These are phyloP conservation scores for Lobophora halterata DNA, from an alignment of 2,888 invertebrate genomes.

Conservation along the genomic window DNA sequence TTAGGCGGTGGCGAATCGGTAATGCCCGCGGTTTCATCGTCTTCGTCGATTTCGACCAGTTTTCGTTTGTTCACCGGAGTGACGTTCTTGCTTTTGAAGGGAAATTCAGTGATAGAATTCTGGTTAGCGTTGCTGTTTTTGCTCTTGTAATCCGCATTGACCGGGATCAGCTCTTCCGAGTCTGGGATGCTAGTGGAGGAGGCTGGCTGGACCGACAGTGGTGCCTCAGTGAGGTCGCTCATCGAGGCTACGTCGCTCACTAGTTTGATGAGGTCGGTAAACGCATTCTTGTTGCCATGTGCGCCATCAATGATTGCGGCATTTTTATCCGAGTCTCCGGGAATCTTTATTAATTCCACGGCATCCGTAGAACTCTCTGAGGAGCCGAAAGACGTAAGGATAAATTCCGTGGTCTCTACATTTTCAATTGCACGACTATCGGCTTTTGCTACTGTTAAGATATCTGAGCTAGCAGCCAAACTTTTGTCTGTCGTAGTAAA, in stretches of 20 bases:
- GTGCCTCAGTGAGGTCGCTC: constrained; percentile 57
- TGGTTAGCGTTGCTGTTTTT: constrained; percentile 70
- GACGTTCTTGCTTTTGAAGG: constrained; percentile 55
- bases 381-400: constrained; percentile 56
- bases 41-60: constrained; percentile 61
- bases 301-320: constrained; percentile 57
- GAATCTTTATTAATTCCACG: constrained; percentile 64
- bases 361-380: constrained; percentile 61
- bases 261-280: constrained; percentile 65
- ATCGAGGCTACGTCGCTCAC: constrained; percentile 74
- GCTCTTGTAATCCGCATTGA: constrained; percentile 70
- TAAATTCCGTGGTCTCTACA: constrained; percentile 66
- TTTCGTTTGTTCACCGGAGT: constrained; percentile 49
- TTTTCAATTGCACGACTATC: constrained; percentile 51
- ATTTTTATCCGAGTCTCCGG: constrained; percentile 46
- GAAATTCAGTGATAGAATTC: constrained; percentile 69
- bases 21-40: constrained; percentile 58
- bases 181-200: constrained; percentile 54
- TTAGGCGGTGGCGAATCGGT: constrained; percentile 64
- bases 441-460: constrained; percentile 46
- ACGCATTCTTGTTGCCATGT: constrained; percentile 50
- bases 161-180: constrained; percentile 70
- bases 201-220: constrained; percentile 33
- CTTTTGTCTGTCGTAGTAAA: constrained; percentile 41
- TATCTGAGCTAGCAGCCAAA: constrained; percentile 43